A percentile compares a stretch with the other conserved stretches of the same genome.
These are phyloP conservation scores for Danio aesculapii DNA, from an alignment of 2,797 vertebrate species.

Conservation along the genomic window DNA sequence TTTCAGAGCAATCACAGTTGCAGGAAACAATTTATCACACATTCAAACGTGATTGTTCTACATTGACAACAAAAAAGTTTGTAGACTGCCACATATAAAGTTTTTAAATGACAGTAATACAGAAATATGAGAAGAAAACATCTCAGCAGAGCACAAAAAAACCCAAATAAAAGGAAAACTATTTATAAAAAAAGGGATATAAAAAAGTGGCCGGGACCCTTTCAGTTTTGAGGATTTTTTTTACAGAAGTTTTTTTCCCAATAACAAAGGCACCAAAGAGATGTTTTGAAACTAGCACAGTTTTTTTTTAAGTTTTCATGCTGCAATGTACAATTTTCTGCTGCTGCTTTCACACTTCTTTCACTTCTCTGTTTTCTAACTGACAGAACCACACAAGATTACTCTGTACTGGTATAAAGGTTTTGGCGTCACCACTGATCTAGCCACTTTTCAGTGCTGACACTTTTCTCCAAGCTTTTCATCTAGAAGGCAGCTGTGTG, in stretches of 20 bases:
- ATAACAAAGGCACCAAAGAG: no score
- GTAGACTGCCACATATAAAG: background rate
- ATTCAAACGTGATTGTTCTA: background rate
- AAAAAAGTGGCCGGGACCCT: background rate
- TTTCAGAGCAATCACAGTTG: background rate
- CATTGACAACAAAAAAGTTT: conserved; percentile 20
- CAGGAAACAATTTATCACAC: background rate
- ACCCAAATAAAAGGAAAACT: background rate
- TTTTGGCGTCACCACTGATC: background rate
- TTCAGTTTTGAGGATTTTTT: no score
- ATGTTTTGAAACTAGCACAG: no score
- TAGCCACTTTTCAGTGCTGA: conserved; percentile 5
- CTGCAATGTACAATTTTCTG: background rate
- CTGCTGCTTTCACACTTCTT: background rate
- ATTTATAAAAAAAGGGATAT: background rate
- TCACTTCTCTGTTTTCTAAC: background rate
- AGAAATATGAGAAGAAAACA: conserved; percentile 21
- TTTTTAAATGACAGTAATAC: conserved; percentile 33
- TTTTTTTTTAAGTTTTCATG: background rate
- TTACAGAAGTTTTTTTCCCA: no score
- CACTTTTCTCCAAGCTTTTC: conserved; percentile 12
- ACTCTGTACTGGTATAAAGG: no score
- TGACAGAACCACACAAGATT: background rate
- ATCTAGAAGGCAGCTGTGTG: background rate
- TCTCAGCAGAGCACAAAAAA: conserved; percentile 21